Conservation (phyloP, 92 coral and sea anemone genomes). For the Diadumene lineata region DNA sequence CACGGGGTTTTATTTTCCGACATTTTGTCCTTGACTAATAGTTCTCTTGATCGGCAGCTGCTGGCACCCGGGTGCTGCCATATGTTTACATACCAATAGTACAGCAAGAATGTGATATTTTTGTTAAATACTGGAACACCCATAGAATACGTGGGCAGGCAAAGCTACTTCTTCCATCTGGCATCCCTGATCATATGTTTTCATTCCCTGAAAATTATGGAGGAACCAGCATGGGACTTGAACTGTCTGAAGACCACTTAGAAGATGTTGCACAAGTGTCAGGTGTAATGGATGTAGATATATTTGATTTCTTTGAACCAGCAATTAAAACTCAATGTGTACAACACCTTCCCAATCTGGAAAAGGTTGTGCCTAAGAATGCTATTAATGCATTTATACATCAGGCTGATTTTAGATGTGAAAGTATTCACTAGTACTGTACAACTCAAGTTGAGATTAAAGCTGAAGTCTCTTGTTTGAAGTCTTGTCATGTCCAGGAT, state of each 20-base stretch:
- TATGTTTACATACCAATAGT: slow-evolving; percentile 57
- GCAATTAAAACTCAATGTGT: slow-evolving; percentile 12
- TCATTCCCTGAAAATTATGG: slow-evolving; percentile 61
- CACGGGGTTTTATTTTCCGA: no score
- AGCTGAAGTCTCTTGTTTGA: no score
- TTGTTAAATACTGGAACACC: slow-evolving; percentile 61
- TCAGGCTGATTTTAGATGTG: no score
- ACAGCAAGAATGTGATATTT: slow-evolving; percentile 49
- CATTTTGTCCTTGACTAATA: no score
- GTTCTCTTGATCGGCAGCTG: no score
- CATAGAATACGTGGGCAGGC: slow-evolving; percentile 70
- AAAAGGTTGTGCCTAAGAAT: slow-evolving; percentile 56
- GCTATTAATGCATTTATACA: slow-evolving; percentile 59
- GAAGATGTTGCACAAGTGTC: slow-evolving; percentile 58
- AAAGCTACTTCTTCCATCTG: slow-evolving; percentile 63
- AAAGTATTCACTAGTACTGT: no score
- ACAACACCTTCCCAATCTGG: slow-evolving; percentile 35
- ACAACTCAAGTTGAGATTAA: no score
- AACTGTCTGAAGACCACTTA: slow-evolving; percentile 47
- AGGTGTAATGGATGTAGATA: slow-evolving; percentile 39
- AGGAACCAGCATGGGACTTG: slow-evolving; percentile 47
- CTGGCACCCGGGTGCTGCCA: slow-evolving; percentile 49
- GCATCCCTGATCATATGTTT: slow-evolving; percentile 72
- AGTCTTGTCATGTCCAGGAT: no score
- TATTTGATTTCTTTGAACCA: slow-evolving; percentile 33